Evolutionary conservation across 1,140 invertebrate species (phyloP).

Genomic region (Hesperophylax magnus): DNA sequence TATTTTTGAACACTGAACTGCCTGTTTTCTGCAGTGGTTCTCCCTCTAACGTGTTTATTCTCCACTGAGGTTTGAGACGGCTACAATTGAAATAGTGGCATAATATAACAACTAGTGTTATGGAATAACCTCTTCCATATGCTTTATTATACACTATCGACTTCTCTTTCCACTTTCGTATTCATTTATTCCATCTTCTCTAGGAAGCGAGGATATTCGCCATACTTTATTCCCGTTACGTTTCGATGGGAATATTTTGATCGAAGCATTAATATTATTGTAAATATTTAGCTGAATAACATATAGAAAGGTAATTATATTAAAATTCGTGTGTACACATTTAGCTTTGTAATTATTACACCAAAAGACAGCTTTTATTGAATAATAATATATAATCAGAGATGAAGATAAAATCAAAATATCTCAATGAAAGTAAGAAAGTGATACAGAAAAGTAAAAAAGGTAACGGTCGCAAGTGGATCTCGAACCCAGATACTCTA

Average conservation of each 20-base stretch:
- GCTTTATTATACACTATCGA: constrained; percentile 12
- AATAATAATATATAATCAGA: no score
- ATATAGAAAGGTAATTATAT: not conserved
- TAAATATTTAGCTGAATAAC: no score
- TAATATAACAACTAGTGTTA: constrained; percentile 5
- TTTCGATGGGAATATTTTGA: not conserved
- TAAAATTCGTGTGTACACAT: not conserved
- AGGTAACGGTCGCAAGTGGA: no score
- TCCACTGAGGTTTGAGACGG: constrained; percentile 43
- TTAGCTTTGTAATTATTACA: not conserved
- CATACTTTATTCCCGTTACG: not conserved
- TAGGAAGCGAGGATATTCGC: not conserved
- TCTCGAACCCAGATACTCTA: no score
- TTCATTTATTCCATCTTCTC: constrained; percentile 27
- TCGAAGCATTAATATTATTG: not conserved
- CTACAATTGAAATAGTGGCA: constrained; percentile 33
- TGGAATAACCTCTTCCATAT: constrained; percentile 10
- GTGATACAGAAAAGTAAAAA: no score
- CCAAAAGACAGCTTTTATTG: no score
- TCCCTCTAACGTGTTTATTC: constrained; percentile 30
- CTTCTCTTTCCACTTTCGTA: constrained; percentile 16
- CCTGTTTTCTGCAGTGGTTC: constrained; percentile 25
- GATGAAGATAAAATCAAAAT: no score
- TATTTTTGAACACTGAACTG: not conserved
- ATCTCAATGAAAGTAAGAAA: no score